Conservation (phyloP, 2,113 vertebrate genomes). For the Panthera uncia region DNA sequence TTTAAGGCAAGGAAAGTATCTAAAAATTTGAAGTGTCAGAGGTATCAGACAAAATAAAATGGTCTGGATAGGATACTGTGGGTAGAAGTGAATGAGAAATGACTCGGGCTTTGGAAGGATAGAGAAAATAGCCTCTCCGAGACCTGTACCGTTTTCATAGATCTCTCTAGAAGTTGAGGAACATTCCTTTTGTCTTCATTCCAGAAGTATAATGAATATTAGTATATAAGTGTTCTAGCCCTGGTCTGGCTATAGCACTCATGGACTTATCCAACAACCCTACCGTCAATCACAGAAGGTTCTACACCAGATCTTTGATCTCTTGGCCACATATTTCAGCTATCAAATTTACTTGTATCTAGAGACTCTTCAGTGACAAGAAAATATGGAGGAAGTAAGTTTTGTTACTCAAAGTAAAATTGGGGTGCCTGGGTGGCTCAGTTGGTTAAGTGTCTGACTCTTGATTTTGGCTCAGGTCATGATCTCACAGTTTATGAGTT, state of each 20-base stretch:
- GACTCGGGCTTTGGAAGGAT: neutral
- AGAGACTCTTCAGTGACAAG: neutral
- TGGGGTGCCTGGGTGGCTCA: too few species aligned
- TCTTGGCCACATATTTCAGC: neutral
- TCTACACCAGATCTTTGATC: neutral
- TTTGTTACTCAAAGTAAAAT: neutral
- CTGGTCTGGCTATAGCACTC: neutral
- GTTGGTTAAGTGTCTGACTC: too few species aligned
- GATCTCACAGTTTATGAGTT: too few species aligned
- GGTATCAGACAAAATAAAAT: neutral
- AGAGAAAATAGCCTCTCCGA: accelerated
- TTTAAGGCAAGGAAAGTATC: neutral
- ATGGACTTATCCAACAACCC: neutral
- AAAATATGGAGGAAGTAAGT: neutral
- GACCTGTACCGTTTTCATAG: too few species aligned
- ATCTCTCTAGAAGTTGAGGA: neutral
- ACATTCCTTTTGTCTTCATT: neutral
- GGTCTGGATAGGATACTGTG: neutral
- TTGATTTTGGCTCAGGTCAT: too few species aligned
- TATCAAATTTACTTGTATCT: neutral
- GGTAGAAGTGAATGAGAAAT: neutral
- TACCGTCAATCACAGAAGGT: neutral
- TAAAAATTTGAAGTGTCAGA: neutral
- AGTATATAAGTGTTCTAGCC: neutral
- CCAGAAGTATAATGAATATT: neutral